phyloP scores from a whole-genome alignment of 1,140 invertebrate species.

The Charaxes varanes region DNA sequence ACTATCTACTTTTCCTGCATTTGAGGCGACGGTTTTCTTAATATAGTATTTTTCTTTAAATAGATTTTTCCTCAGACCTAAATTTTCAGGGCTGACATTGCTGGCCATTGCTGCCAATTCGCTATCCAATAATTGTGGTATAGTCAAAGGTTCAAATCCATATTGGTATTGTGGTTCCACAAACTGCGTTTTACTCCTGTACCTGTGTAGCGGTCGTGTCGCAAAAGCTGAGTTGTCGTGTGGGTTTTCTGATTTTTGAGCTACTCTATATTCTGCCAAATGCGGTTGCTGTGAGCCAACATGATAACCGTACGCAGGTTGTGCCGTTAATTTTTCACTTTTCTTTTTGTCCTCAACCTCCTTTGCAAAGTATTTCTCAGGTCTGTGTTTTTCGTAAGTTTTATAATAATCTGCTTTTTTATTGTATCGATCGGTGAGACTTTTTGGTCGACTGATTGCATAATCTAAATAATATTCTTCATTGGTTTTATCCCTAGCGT shows the following conservation, averaged over 20 bases:
- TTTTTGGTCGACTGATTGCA: conserved; percentile 44
- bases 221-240: conserved; percentile 42
- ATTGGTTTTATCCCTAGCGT: conserved; percentile 48
- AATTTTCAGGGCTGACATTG: conserved; percentile 52
- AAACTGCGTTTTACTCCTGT: conserved; percentile 49
- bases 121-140: conserved; percentile 43
- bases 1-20: conserved; percentile 31
- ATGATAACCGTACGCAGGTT: conserved; percentile 24
- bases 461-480: conserved; percentile 57
- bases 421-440: conserved; percentile 36
- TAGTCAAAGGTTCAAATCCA: conserved; percentile 59
- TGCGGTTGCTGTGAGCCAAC: conserved; percentile 28
- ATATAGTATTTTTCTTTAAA: conserved; percentile 68
- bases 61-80: conserved; percentile 55
- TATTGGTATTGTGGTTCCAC: conserved; percentile 67
- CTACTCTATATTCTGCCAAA: conserved; percentile 34
- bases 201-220: conserved; percentile 33
- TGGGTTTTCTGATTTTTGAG: conserved; percentile 33
- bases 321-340: conserved; percentile 35
- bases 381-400: conserved; percentile 43
- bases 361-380: conserved; percentile 34
- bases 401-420: conserved; percentile 56
- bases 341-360: conserved; percentile 37
- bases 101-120: conserved; percentile 53
- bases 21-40: conserved; percentile 52